Evolutionary conservation across 2,888 invertebrate species (phyloP).

Genomic region (Branchellion lobata): DNA sequence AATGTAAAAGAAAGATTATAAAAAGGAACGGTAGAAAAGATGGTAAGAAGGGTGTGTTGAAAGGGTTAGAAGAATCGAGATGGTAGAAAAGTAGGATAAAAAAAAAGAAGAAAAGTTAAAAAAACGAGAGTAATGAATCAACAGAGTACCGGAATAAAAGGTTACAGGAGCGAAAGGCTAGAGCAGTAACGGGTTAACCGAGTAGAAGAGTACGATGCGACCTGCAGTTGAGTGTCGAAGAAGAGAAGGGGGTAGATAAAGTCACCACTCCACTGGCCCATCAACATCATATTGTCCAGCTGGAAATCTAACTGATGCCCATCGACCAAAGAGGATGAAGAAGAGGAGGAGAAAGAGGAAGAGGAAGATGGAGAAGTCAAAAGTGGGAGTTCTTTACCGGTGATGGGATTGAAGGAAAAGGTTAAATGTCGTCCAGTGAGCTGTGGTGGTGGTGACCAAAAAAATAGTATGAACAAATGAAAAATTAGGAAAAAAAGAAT

Average conservation of each 20-base stretch:
- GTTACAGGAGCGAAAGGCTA: too few species aligned
- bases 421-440: slow-evolving; percentile 64
- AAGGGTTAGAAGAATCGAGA: too few species aligned
- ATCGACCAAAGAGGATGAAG: slow-evolving; percentile 49
- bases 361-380: neutral
- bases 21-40: too few species aligned
- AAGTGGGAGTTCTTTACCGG: slow-evolving; percentile 68
- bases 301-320: slow-evolving; percentile 63
- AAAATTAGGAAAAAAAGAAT: neutral
- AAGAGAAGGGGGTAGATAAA: slow-evolving; percentile 78
- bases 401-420: slow-evolving; percentile 85
- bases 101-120: too few species aligned
- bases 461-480: too few species aligned
- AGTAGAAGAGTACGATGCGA: too few species aligned
- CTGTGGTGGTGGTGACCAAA: too few species aligned
- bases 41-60: too few species aligned
- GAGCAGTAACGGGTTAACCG: too few species aligned
- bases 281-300: slow-evolving; percentile 74
- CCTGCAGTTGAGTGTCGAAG: slow-evolving; percentile 62
- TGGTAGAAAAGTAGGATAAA: too few species aligned
- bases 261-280: slow-evolving; percentile 69
- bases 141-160: too few species aligned
- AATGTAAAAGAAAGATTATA: neutral
- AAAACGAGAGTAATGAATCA: too few species aligned
- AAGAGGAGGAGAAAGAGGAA: neutral